Conservation (phyloP, 2,113 vertebrate species). For the Emydura subglobosa region DNA sequence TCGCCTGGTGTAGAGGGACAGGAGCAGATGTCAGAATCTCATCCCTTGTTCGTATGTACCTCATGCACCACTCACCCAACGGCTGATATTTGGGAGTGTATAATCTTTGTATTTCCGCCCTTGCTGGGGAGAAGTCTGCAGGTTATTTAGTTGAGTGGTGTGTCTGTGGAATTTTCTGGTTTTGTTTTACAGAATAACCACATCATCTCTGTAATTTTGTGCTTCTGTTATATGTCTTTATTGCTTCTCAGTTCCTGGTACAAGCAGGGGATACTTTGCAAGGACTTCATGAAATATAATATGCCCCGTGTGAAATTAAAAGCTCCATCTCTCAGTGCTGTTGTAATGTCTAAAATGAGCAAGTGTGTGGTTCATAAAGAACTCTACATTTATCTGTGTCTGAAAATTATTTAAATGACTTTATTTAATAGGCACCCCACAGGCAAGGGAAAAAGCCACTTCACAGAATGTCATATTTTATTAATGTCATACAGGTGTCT, state of each 20-base stretch:
- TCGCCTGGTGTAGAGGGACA: background rate
- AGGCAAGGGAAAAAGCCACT: background rate
- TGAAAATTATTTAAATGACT: background rate
- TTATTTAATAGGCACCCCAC: background rate
- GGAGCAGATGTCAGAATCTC: no score
- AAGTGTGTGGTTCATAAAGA: background rate
- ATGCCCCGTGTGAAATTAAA: background rate
- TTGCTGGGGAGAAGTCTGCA: background rate
- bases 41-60: fast-evolving
- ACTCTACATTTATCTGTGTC: background rate
- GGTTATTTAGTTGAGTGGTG: background rate
- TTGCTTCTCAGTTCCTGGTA: background rate
- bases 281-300: background rate
- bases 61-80: background rate
- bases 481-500: constrained; percentile 82
- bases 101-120: background rate
- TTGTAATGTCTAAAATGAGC: background rate
- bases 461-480: background rate
- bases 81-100: background rate
- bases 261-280: background rate
- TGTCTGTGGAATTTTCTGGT: background rate
- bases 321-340: background rate
- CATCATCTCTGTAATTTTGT: background rate
- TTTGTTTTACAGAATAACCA: background rate
- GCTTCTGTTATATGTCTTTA: background rate